Conservation (phyloP, 2,113 vertebrate species). For the Tupaia chinensis region DNA sequence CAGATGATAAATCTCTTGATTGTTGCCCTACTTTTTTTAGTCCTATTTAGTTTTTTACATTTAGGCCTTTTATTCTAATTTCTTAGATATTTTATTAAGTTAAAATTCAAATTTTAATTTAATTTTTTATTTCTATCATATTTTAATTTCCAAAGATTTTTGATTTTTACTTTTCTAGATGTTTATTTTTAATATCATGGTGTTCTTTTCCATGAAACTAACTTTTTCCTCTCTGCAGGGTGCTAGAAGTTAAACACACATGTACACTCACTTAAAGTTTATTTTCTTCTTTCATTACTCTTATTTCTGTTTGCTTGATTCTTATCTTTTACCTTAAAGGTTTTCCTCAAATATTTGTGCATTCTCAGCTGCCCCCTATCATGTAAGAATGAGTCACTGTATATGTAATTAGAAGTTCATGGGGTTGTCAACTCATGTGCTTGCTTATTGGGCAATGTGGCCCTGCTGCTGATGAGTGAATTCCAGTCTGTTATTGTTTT, state of each 20-base stretch:
- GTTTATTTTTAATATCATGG: neutral
- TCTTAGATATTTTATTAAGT: neutral
- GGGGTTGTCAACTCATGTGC: neutral
- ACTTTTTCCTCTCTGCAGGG: neutral
- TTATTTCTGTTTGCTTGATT: constrained; percentile 16
- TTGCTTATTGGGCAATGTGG: neutral
- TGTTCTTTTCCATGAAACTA: neutral
- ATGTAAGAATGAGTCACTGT: neutral
- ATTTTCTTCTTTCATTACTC: neutral
- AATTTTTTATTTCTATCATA: neutral
- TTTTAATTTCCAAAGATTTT: constrained; percentile 5
- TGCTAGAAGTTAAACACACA: neutral
- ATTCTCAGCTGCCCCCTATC: constrained; percentile 2
- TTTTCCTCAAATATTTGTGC: constrained; percentile 18
- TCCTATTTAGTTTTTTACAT: neutral
- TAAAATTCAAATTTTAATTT: neutral
- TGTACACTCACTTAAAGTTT: neutral
- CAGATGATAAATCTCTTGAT: neutral
- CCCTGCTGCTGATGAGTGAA: neutral
- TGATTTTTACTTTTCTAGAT: neutral
- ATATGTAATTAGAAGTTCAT: neutral
- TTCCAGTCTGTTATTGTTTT: neutral
- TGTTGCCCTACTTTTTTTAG: neutral
- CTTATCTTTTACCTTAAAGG: neutral
- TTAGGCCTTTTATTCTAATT: constrained; percentile 33